Evolutionary conservation across 2,888 invertebrate genomes (phyloP).

Genomic region (Ochropleura leucogaster): DNA sequence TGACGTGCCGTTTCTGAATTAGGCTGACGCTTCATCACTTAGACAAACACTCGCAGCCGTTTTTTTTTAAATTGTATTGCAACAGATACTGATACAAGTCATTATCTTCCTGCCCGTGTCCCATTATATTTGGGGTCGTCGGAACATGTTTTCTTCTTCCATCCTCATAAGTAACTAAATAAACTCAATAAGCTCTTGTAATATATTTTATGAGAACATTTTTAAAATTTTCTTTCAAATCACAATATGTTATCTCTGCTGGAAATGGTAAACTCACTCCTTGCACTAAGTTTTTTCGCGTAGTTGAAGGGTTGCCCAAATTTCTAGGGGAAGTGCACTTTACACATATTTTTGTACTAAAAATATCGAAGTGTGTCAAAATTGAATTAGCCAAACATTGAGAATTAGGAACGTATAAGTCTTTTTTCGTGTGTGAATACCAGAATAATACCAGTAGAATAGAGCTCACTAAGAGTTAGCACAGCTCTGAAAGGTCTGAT

Average conservation of each 20-base stretch:
- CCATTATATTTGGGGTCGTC: too few relatives aligned
- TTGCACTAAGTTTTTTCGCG: conserved; percentile 36
- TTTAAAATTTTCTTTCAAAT: too few relatives aligned
- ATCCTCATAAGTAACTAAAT: too few relatives aligned
- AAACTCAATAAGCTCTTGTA: too few relatives aligned
- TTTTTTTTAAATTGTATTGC: background rate
- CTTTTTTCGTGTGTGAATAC: background rate
- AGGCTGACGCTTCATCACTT: conserved; percentile 36
- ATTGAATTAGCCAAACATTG: background rate
- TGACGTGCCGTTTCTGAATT: conserved; percentile 17
- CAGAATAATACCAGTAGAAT: background rate
- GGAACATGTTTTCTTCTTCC: too few relatives aligned
- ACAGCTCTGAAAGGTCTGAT: background rate
- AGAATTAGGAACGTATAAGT: too few relatives aligned
- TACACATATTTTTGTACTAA: conserved; percentile 41
- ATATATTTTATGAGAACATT: background rate
- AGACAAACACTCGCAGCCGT: background rate
- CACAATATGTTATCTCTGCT: background rate
- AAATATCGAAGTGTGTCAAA: conserved; percentile 50
- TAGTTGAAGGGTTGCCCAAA: conserved; percentile 40
- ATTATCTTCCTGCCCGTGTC: too few relatives aligned
- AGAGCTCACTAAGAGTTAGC: too few relatives aligned
- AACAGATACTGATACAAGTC: background rate
- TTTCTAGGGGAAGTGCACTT: conserved; percentile 3
- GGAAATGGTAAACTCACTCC: conserved; percentile 31